A percentile compares a stretch with the other conserved stretches of the same genome.
Evolutionary conservation across 2,888 invertebrate species (phyloP).

Genomic region (Bursaphelenchus okinawaensis): DNA sequence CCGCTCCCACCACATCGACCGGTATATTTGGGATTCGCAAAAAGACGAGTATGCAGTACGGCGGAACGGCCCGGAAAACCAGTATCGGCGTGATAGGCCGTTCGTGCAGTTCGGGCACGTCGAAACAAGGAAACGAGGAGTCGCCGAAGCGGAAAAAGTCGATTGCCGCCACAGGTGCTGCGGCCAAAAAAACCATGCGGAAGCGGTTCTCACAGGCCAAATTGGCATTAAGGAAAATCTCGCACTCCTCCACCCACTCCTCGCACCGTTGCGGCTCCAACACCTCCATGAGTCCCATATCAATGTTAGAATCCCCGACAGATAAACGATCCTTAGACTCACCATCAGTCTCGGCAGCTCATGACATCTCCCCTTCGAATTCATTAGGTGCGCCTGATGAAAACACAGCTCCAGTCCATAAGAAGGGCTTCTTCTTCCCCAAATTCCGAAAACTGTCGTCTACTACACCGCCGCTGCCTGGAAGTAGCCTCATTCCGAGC

Average conservation of each 20-base stretch:
- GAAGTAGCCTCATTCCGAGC: background rate
- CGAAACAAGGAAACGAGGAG: conserved; percentile 11
- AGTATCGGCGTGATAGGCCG: conserved; percentile 13
- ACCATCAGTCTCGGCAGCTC: background rate
- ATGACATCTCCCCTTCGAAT: background rate
- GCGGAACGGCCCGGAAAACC: conserved; percentile 1
- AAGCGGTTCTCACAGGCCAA: conserved; percentile 29
- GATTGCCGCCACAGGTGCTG: conserved; percentile 8
- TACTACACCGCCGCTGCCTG: background rate
- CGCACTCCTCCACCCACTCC: conserved; percentile 9
- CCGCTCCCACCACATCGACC: background rate
- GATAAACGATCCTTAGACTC: conserved; percentile 17
- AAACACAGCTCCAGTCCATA: background rate
- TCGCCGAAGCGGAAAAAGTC: conserved; percentile 28
- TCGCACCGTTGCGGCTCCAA: background rate
- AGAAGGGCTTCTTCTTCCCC: background rate
- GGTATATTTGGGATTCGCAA: conserved; percentile 18
- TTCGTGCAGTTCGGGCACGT: background rate
- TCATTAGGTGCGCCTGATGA: background rate
- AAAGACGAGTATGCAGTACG: conserved; percentile 5
- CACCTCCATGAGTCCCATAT: conserved; percentile 11
- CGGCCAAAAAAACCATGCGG: conserved; percentile 28
- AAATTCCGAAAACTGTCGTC: background rate
- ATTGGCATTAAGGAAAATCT: conserved; percentile 31
- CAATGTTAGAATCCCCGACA: conserved; percentile 1